Conservation (phyloP, 2,888 invertebrate genomes). For the Perithous albicinctus region DNA sequence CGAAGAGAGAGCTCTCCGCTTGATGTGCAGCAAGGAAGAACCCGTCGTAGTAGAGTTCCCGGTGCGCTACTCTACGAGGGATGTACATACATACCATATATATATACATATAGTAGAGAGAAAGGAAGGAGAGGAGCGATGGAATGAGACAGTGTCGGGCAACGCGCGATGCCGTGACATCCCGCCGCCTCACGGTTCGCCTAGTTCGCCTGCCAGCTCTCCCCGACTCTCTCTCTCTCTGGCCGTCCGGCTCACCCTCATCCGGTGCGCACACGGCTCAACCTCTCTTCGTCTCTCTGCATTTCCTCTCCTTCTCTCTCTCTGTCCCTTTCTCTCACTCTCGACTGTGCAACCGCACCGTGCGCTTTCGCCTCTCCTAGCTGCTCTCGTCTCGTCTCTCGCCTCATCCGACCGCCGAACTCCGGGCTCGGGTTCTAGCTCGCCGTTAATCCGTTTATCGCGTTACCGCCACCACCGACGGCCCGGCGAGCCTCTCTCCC, state of each 20-base stretch:
- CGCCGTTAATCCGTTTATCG: constrained; percentile 84
- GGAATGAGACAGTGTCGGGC: constrained; percentile 74
- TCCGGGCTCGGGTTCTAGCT: constrained; percentile 75
- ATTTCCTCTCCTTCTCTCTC: constrained; percentile 22
- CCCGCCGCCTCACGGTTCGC: constrained; percentile 71
- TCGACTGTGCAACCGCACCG: constrained; percentile 35
- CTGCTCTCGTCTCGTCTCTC: constrained; percentile 63
- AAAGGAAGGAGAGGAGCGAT: constrained; percentile 39
- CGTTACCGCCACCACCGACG: constrained; percentile 81
- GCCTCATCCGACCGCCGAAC: constrained; percentile 76
- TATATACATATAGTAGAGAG: too few species aligned
- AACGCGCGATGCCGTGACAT: constrained; percentile 81
- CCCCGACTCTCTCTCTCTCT: constrained; percentile 51
- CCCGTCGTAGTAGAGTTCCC: constrained; percentile 32
- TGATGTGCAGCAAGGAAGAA: constrained; percentile 26
- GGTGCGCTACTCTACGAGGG: constrained; percentile 6
- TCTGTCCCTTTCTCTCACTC: constrained; percentile 38
- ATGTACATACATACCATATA: too few species aligned
- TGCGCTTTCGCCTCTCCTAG: constrained; percentile 40
- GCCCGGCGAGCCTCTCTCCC: constrained; percentile 61
- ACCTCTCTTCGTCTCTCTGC: constrained; percentile 64
- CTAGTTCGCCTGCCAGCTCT: too few species aligned
- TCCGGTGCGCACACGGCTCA: constrained; percentile 53
- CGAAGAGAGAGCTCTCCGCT: constrained; percentile 14
- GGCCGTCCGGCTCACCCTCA: constrained; percentile 57